These are phyloP conservation scores for Cynocephalus volans DNA, from an alignment of 2,113 vertebrate genomes.

Conservation along the genomic window DNA sequence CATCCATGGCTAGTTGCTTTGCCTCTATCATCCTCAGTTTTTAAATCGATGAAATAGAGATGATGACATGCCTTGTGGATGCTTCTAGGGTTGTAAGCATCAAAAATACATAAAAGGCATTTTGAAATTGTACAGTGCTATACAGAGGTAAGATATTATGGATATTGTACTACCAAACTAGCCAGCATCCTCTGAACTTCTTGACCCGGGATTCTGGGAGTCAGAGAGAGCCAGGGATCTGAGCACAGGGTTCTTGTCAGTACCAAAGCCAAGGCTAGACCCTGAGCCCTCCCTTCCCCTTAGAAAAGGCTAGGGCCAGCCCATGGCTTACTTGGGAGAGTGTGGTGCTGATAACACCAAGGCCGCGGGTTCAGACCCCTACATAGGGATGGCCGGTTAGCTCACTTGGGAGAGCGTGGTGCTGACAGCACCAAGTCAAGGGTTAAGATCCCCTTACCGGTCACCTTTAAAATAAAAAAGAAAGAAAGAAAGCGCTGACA, in stretches of 20 bases:
- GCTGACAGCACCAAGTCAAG: no score
- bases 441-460: no score
- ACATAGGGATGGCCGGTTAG: no score
- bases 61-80: not conserved
- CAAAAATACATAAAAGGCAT: not conserved
- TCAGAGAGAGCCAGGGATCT: not conserved
- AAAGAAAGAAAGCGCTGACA: no score
- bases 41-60: not conserved
- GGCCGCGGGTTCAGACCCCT: no score
- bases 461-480: no score
- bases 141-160: rapidly evolving
- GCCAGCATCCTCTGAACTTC: not conserved
- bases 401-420: no score
- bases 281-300: not conserved
- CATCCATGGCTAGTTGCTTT: not conserved
- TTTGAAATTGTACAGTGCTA: not conserved
- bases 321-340: no score
- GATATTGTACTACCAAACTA: not conserved
- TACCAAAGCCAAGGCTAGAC: not conserved
- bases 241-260: not conserved
- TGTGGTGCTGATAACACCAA: no score
- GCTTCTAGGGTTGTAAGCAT: not conserved
- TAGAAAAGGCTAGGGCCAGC: not conserved
- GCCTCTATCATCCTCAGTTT: not conserved
- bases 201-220: not conserved